Evolutionary conservation across 2,888 invertebrate species (phyloP).

Genomic region (Bhutanitis thaidina): DNA sequence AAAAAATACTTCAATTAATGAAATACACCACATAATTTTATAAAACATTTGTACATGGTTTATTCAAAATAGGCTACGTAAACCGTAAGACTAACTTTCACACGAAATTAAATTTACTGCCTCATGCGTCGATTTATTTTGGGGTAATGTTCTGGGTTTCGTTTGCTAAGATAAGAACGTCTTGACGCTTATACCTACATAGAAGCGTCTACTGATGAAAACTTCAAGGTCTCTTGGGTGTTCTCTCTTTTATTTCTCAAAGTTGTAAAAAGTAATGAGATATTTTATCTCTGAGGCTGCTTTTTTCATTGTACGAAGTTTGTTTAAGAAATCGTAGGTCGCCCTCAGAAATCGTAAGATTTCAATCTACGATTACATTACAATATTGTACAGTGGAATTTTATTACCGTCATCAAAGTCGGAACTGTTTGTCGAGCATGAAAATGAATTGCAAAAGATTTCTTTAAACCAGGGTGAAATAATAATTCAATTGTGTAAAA

Average conservation of each 20-base stretch:
- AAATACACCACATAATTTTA: too few relatives aligned
- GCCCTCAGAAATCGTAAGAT: slow-evolving; percentile 30
- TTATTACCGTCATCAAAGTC: slow-evolving; percentile 16
- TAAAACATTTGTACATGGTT: too few relatives aligned
- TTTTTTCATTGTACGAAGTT: slow-evolving; percentile 48
- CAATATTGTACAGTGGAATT: slow-evolving; percentile 23
- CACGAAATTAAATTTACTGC: slow-evolving; percentile 61
- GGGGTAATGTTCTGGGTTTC: slow-evolving; percentile 51
- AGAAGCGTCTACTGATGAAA: slow-evolving; percentile 42
- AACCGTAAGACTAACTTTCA: slow-evolving; percentile 53
- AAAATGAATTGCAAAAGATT: slow-evolving; percentile 8
- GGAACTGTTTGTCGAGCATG: slow-evolving; percentile 12
- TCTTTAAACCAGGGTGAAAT: neutral
- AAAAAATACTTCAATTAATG: too few relatives aligned
- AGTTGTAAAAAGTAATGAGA: slow-evolving; percentile 68
- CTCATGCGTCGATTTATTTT: slow-evolving; percentile 59
- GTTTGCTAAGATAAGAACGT: slow-evolving; percentile 47
- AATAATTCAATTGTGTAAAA: neutral
- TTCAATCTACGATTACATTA: slow-evolving; percentile 21
- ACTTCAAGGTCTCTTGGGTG: slow-evolving; percentile 45
- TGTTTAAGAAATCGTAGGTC: slow-evolving; percentile 22
- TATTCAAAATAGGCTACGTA: neutral
- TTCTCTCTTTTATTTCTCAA: slow-evolving; percentile 55
- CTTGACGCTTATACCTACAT: slow-evolving; percentile 40
- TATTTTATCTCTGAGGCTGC: slow-evolving; percentile 56